A percentile compares a stretch with the other conserved stretches of the same genome.
Evolutionary conservation across 1,140 invertebrate genomes (phyloP).

Genomic region (Bombus superbus): DNA sequence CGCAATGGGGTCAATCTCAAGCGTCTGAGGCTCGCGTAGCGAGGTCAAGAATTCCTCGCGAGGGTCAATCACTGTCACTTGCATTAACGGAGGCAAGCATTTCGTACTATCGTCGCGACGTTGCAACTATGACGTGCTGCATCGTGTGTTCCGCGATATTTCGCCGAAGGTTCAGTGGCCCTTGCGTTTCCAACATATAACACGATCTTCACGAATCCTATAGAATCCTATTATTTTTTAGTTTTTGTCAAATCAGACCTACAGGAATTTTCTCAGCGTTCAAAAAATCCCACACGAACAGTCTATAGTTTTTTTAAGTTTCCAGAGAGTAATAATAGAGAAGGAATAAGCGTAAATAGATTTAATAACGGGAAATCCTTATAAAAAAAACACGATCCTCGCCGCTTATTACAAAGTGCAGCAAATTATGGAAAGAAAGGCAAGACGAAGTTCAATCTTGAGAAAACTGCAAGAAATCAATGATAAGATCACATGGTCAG

Average conservation of each 20-base stretch:
- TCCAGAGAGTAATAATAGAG: too few species aligned
- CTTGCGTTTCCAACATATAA: too few species aligned
- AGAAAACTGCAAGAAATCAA: too few species aligned
- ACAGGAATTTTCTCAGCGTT: too few species aligned
- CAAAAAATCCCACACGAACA: too few species aligned
- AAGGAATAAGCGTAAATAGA: neutral
- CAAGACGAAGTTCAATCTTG: neutral
- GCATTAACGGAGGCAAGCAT: conserved; percentile 40
- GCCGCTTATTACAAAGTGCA: neutral
- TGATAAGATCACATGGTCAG: too few species aligned
- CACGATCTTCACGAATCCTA: neutral
- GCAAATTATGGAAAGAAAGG: neutral
- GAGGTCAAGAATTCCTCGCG: conserved; percentile 62
- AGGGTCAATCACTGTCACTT: conserved; percentile 66
- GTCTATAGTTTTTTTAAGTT: too few species aligned
- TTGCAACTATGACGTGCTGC: neutral
- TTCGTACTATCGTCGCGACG: conserved; percentile 37
- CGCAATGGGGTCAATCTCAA: conserved; percentile 51
- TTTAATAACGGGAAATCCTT: neutral
- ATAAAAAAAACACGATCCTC: neutral
- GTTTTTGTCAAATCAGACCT: too few species aligned
- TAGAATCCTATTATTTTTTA: neutral
- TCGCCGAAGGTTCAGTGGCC: neutral
- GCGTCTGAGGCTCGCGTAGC: conserved; percentile 33
- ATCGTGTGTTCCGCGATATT: neutral